A percentile compares a stretch with the other conserved stretches of the same genome.
Conservation (phyloP, 2,113 vertebrate species). For the Sylvicapra grimmia region DNA sequence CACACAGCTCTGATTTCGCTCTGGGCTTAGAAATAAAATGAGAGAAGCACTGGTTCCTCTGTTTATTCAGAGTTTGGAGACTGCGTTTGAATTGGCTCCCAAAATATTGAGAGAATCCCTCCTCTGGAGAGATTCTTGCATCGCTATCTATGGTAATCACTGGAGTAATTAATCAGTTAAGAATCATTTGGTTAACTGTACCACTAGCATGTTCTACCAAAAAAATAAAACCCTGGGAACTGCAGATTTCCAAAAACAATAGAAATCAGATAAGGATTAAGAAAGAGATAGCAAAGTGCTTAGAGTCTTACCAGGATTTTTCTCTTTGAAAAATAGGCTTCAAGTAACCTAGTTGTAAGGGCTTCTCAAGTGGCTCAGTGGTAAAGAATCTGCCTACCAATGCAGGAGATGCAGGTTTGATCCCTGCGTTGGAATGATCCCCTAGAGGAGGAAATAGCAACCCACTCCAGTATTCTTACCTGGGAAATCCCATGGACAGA, state of each 20-base stretch:
- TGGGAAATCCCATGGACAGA: neutral
- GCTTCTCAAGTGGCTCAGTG: neutral
- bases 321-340: neutral
- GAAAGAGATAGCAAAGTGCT: neutral
- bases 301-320: slow-evolving; percentile 22
- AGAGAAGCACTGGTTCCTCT: neutral
- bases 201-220: neutral
- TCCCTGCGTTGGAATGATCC: neutral
- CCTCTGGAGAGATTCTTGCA: neutral
- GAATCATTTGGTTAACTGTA: slow-evolving; percentile 34
- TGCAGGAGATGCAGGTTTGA: neutral
- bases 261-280: neutral
- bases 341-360: neutral
- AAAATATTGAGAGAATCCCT: slow-evolving; percentile 48
- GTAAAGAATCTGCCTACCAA: neutral
- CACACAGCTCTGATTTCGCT: slow-evolving; percentile 19
- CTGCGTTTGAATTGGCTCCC: slow-evolving; percentile 16
- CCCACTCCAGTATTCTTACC: neutral
- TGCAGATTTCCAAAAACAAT: neutral
- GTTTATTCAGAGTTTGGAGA: slow-evolving; percentile 27
- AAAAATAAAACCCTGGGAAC: neutral
- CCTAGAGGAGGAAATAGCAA: neutral
- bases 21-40: slow-evolving; percentile 39
- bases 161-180: slow-evolving; percentile 26
- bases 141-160: neutral